These are phyloP conservation scores for Austrofundulus limnaeus DNA, from an alignment of 2,113 vertebrate species.

Conservation along the genomic window DNA sequence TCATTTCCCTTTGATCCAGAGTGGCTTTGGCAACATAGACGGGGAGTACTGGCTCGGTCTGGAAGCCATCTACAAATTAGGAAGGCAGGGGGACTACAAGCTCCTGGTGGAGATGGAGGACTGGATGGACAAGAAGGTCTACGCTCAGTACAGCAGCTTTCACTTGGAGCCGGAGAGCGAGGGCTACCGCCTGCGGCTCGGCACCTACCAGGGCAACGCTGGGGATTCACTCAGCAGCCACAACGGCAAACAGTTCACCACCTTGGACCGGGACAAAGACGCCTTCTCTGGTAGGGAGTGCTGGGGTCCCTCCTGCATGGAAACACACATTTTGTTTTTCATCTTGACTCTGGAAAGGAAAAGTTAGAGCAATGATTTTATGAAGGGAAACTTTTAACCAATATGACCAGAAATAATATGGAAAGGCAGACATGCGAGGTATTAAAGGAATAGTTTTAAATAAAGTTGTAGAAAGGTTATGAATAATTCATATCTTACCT, in stretches of 20 bases:
- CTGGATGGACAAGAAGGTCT: constrained; percentile 98
- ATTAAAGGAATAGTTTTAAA: no score
- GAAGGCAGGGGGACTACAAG: constrained; percentile 93
- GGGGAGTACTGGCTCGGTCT: constrained; percentile 97
- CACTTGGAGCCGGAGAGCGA: constrained; percentile 92
- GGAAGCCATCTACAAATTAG: constrained; percentile 91
- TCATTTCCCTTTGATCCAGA: constrained; percentile 80
- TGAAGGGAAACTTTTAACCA: no score
- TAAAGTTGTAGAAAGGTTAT: no score
- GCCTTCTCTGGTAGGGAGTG: constrained; percentile 85
- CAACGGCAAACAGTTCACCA: constrained; percentile 97
- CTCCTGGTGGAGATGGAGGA: constrained; percentile 94
- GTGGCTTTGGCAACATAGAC: constrained; percentile 95
- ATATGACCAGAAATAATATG: no score
- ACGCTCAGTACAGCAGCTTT: constrained; percentile 96
- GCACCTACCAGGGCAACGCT: constrained; percentile 94
- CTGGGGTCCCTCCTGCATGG: neutral
- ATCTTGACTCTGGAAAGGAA: neutral
- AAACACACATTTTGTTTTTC: no score
- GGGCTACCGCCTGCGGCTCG: constrained; percentile 88
- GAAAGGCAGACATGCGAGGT: no score
- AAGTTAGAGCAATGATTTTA: neutral
- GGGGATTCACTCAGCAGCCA: constrained; percentile 95
- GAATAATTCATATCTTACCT: no score
- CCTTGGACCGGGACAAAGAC: constrained; percentile 94